These are phyloP conservation scores for Drosophila jambulina DNA, from an alignment of 1,140 invertebrate genomes.

Conservation along the genomic window DNA sequence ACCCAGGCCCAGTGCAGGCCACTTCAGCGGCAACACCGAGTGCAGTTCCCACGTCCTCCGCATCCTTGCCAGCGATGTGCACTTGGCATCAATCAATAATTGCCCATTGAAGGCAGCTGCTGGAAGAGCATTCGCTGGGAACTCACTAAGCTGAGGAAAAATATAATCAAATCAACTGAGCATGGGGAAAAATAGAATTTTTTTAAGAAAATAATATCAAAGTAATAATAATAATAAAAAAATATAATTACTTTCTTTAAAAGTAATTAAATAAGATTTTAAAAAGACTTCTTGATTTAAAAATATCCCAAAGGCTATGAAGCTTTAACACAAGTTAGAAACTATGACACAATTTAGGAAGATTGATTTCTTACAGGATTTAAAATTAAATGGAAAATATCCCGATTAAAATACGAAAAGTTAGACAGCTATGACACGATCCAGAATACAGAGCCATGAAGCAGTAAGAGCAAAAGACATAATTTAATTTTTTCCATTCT, in stretches of 20 bases:
- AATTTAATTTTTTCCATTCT: too few relatives aligned
- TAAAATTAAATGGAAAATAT: too few relatives aligned
- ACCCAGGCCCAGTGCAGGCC: constrained; percentile 45
- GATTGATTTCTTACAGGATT: too few relatives aligned
- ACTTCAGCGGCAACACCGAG: constrained; percentile 51
- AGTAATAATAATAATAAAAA: not conserved
- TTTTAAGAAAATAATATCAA: not conserved
- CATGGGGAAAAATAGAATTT: not conserved
- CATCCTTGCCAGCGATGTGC: constrained; percentile 45
- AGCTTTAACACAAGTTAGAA: not conserved
- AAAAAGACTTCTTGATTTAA: not conserved
- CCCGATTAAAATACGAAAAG: too few relatives aligned
- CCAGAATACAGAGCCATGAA: too few relatives aligned
- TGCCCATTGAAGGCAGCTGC: constrained; percentile 79
- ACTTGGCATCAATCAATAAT: constrained; percentile 82
- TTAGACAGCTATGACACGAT: not conserved
- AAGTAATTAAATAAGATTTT: not conserved
- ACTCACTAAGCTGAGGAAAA: constrained; percentile 25
- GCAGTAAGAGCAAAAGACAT: too few relatives aligned
- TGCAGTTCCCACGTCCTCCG: constrained; percentile 1
- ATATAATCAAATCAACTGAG: not conserved
- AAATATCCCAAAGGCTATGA: not conserved
- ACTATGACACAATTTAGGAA: too few relatives aligned
- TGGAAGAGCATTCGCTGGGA: constrained; percentile 63
- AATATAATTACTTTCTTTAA: not conserved